phyloP scores from a whole-genome alignment of 2,797 vertebrate genomes.

The Luscinia megarhynchos region DNA sequence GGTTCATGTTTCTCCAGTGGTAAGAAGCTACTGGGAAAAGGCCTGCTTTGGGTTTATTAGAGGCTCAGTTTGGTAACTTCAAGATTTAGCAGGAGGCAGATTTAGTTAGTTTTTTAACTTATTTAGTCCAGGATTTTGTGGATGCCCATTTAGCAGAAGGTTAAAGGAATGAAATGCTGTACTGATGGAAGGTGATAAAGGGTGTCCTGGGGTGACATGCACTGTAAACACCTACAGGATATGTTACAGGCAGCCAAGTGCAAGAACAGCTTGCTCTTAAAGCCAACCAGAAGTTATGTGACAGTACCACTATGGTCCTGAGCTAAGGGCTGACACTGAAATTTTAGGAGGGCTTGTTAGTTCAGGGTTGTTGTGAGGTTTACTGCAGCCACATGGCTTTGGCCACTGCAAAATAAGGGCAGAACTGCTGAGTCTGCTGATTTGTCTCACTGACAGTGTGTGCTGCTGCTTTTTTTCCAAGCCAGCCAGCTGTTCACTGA shows the following conservation, averaged over 20 bases:
- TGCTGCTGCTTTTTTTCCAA: background rate
- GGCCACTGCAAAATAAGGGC: background rate
- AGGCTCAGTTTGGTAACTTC: background rate
- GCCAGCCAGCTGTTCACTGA: conserved; percentile 15
- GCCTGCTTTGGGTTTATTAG: background rate
- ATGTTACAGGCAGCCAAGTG: background rate
- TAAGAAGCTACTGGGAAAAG: background rate
- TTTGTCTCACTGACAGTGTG: background rate
- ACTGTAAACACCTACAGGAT: rapidly evolving
- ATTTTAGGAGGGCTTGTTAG: background rate
- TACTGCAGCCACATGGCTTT: background rate
- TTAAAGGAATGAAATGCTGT: background rate
- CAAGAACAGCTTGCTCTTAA: background rate
- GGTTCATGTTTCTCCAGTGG: background rate
- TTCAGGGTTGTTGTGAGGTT: background rate
- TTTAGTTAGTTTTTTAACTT: background rate
- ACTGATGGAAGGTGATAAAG: background rate
- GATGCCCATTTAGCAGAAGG: background rate
- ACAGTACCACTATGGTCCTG: too few species aligned
- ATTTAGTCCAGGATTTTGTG: background rate
- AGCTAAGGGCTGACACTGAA: background rate
- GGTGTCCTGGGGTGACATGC: background rate
- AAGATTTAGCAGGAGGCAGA: background rate
- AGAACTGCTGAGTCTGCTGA: background rate
- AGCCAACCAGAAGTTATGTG: background rate